Evolutionary conservation across 2,888 invertebrate genomes (phyloP).

Genomic region (Octonoba sinensis): DNA sequence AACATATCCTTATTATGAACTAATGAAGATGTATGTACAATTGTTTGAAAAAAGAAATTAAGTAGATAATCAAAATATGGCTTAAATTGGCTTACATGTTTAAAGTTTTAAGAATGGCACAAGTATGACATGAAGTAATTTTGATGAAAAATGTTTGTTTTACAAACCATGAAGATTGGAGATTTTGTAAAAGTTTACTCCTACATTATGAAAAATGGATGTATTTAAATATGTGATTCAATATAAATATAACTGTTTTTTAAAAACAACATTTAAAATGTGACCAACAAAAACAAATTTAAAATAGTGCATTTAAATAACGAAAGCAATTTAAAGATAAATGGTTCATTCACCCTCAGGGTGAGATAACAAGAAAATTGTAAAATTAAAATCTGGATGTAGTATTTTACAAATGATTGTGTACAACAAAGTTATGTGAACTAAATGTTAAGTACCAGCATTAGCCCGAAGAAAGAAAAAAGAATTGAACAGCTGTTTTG

Average conservation of each 20-base stretch:
- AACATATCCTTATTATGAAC: too few species aligned
- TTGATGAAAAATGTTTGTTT: not conserved
- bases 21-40: too few species aligned
- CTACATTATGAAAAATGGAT: conserved; percentile 30
- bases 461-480: not conserved
- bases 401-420: too few species aligned
- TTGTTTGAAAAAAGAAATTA: conserved; percentile 28
- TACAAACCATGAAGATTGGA: conserved; percentile 23
- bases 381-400: too few species aligned
- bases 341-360: too few species aligned
- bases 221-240: conserved; percentile 5
- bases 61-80: conserved; percentile 54
- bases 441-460: not conserved
- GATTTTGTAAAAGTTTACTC: conserved; percentile 43
- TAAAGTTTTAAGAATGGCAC: conserved; percentile 46
- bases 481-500: too few species aligned
- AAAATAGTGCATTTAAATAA: too few species aligned
- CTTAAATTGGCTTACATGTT: conserved; percentile 31
- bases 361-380: too few species aligned
- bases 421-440: not conserved
- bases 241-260: conserved; percentile 7
- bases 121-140: conserved; percentile 30
- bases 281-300: not conserved
- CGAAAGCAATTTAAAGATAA: too few species aligned
- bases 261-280: conserved; percentile 11